Evolutionary conservation across 2,797 vertebrate genomes (phyloP).

Genomic region (Dermochelys coriacea): DNA sequence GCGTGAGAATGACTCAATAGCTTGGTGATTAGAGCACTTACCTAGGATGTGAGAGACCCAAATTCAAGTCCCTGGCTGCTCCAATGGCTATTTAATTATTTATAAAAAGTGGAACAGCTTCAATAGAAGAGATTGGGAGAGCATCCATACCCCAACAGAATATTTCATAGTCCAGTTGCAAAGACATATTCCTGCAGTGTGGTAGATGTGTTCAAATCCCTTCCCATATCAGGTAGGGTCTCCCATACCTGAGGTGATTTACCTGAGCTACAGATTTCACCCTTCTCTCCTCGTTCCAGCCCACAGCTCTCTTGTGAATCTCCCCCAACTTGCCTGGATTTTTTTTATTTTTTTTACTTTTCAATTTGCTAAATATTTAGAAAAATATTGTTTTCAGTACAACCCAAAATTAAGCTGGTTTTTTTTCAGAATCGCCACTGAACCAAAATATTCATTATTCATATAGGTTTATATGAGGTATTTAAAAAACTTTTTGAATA

Average conservation of each 20-base stretch:
- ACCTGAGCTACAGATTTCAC: background rate
- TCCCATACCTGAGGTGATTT: background rate
- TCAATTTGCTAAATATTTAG: background rate
- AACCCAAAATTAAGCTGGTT: background rate
- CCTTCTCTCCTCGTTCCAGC: background rate
- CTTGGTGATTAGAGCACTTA: background rate
- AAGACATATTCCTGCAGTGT: background rate
- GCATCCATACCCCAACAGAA: background rate
- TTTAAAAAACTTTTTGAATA: background rate
- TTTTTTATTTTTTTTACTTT: background rate
- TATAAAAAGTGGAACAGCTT: background rate
- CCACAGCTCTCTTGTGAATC: background rate
- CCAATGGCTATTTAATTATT: background rate
- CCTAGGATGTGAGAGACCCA: background rate
- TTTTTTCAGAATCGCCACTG: background rate
- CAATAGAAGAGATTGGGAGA: background rate
- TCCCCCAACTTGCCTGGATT: no score
- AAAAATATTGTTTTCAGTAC: background rate
- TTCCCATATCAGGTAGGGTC: background rate
- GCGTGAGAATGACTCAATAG: background rate
- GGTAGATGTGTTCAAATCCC: background rate
- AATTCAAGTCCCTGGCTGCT: background rate
- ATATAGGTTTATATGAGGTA: background rate
- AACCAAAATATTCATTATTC: background rate
- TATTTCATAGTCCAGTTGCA: background rate